Conservation (phyloP, 2,797 vertebrate species). For the Acipenser ruthenus region DNA sequence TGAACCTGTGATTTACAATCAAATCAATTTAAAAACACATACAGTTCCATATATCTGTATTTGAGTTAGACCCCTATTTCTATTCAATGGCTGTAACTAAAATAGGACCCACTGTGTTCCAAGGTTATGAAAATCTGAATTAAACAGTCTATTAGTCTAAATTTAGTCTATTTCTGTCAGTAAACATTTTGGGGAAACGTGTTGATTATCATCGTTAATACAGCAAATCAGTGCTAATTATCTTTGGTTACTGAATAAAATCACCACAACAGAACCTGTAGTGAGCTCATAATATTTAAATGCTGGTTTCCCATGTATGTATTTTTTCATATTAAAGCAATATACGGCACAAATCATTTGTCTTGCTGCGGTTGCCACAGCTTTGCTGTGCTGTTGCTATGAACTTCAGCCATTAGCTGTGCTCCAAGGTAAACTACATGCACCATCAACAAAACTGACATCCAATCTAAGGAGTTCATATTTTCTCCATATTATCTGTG, state of each 20-base stretch:
- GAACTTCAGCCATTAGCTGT: slow-evolving; percentile 85
- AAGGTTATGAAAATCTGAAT: too few species aligned
- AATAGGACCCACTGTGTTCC: too few species aligned
- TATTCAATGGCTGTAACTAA: too few species aligned
- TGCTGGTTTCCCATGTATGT: slow-evolving; percentile 64
- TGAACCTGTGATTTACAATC: background rate
- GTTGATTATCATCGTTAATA: too few species aligned
- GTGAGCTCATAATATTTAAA: slow-evolving; percentile 68
- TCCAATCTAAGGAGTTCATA: slow-evolving; percentile 88
- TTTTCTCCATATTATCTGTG: slow-evolving; percentile 87
- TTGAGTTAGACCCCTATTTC: too few species aligned
- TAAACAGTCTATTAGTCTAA: too few species aligned
- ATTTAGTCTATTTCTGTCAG: background rate
- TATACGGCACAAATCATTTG: slow-evolving; percentile 62
- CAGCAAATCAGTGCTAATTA: too few species aligned
- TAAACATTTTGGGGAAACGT: background rate
- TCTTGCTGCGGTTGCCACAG: slow-evolving; percentile 56
- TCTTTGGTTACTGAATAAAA: slow-evolving; percentile 23
- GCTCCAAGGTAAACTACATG: slow-evolving; percentile 96
- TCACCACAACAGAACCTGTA: slow-evolving; percentile 58
- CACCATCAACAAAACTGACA: slow-evolving; percentile 98
- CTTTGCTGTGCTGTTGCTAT: slow-evolving; percentile 76
- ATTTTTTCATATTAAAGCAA: slow-evolving; percentile 73
- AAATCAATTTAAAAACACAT: background rate
- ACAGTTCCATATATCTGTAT: background rate